Conservation (phyloP, 2,888 invertebrate species). For the Brassicogethes aeneus region DNA sequence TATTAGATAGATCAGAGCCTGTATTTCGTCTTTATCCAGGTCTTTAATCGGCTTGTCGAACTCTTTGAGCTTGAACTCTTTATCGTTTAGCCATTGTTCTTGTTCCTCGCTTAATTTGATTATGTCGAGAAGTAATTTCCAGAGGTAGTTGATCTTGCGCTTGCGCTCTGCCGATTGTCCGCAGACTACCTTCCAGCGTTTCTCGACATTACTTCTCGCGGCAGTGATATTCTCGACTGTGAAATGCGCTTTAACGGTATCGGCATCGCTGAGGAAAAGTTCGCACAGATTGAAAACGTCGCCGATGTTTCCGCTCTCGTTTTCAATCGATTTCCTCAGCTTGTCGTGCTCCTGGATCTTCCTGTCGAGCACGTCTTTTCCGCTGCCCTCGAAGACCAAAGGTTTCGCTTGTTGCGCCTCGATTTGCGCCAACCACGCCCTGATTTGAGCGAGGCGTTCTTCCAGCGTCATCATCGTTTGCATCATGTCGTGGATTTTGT, state of each 20-base stretch:
- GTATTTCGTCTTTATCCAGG: slow-evolving; percentile 48
- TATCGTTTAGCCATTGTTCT: slow-evolving; percentile 52
- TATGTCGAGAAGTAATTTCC: slow-evolving; percentile 53
- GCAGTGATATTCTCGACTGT: slow-evolving; percentile 58
- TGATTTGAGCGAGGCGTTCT: slow-evolving; percentile 60
- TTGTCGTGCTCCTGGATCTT: slow-evolving; percentile 63
- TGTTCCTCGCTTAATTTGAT: slow-evolving; percentile 47
- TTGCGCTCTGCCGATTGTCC: slow-evolving; percentile 63
- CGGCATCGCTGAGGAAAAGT: slow-evolving; percentile 64
- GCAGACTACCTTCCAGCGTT: slow-evolving; percentile 72
- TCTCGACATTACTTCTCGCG: slow-evolving; percentile 63
- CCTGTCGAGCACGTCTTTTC: slow-evolving; percentile 56
- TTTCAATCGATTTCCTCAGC: slow-evolving; percentile 65
- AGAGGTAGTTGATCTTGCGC: slow-evolving; percentile 52
- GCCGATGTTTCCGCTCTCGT: slow-evolving; percentile 67
- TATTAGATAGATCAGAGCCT: slow-evolving; percentile 47
- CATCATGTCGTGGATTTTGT: slow-evolving; percentile 63
- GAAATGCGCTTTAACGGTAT: slow-evolving; percentile 62
- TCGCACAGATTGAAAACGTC: slow-evolving; percentile 74
- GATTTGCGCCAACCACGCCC: slow-evolving; percentile 61
- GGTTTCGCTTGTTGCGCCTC: slow-evolving; percentile 62
- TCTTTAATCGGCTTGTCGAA: slow-evolving; percentile 53
- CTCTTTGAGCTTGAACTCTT: slow-evolving; percentile 52
- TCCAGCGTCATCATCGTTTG: slow-evolving; percentile 64
- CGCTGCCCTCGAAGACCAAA: slow-evolving; percentile 56